Base-by-base conservation (phyloP, 2,888 invertebrate genomes). In the Bhutanitis thaidina region DNA sequence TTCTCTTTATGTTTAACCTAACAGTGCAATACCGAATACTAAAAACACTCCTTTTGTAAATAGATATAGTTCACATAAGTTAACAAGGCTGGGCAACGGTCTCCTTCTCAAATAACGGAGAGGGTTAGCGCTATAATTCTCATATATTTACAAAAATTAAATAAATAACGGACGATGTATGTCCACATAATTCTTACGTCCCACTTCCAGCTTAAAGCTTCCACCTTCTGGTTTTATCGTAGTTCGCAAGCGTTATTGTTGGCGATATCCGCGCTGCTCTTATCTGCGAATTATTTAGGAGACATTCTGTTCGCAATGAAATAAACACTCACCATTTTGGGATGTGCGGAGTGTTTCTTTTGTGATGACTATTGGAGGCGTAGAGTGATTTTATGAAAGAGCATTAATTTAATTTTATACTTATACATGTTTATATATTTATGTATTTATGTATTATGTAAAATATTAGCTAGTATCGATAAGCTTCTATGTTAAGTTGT, bases 161-260 rank as follows among this genome's bases (percentile, higher is more conserved):
- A 29, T 29, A 29, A 7, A 20, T 20, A 20, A 20, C 20, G 2
- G 3, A 20, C 20, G 5, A 36, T 38, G 45, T 60, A 20, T 66
- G 61, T 80, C 84, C 72, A 65, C 32, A 58, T 14, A 53, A 60
- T 51, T 51, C 58, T 55, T 39, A 52, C 55, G 29, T 7, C 15
- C 36, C 16, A 49, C 58, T 49, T 53, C 59, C 64, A 59, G 55
- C 54, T 62, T 58, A 63, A 66, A 62, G 72, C 68, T 76, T 74
- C 76, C 74, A 82, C 84, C 83, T 80, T 76, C 73, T 72, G 81
- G 78, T 83, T 85, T 81, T 85, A 84, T 85, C 81, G 77, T 58
- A 56, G 62, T 56, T 62, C 67, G 60, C 68, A 62, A 68, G 64
- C 74, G 79, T 81, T 80, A 81, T 81, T 78, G 83, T 84, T 73